A percentile compares a stretch with the other conserved stretches of the same genome.
Evolutionary conservation across 2,888 invertebrate species (phyloP).

Genomic region (Nasonovia ribisnigri): DNA sequence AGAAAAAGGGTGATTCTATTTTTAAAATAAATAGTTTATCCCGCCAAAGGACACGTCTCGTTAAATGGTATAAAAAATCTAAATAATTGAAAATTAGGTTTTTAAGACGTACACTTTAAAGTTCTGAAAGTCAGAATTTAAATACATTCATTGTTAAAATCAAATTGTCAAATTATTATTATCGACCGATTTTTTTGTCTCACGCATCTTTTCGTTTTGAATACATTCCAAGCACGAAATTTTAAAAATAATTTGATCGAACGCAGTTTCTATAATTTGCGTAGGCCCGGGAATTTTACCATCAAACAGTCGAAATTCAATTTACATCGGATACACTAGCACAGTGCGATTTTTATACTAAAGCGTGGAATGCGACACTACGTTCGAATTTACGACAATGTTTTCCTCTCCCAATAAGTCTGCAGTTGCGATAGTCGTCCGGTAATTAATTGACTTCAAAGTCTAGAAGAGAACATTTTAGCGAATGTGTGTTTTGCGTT

Average conservation of each 20-base stretch:
- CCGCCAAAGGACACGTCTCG: neutral
- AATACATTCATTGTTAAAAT: neutral
- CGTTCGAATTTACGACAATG: neutral
- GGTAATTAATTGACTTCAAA: neutral
- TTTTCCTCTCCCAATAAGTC: neutral
- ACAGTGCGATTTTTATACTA: neutral
- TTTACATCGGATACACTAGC: neutral
- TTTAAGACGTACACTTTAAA: neutral
- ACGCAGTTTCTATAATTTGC: neutral
- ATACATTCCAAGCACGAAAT: neutral
- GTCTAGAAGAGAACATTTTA: neutral
- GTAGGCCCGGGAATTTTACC: neutral
- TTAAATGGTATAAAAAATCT: neutral
- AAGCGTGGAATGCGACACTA: neutral
- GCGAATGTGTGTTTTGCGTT: neutral
- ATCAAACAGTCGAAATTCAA: neutral
- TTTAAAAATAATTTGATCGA: neutral
- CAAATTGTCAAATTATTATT: neutral
- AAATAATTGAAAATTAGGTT: neutral
- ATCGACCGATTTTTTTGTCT: neutral
- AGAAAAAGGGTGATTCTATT: neutral
- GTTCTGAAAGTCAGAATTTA: neutral
- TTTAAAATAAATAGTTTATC: neutral
- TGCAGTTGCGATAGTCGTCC: neutral
- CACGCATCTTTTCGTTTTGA: neutral